Evolutionary conservation across 2,113 vertebrate genomes (phyloP).

Genomic region (Miniopterus natalensis): DNA sequence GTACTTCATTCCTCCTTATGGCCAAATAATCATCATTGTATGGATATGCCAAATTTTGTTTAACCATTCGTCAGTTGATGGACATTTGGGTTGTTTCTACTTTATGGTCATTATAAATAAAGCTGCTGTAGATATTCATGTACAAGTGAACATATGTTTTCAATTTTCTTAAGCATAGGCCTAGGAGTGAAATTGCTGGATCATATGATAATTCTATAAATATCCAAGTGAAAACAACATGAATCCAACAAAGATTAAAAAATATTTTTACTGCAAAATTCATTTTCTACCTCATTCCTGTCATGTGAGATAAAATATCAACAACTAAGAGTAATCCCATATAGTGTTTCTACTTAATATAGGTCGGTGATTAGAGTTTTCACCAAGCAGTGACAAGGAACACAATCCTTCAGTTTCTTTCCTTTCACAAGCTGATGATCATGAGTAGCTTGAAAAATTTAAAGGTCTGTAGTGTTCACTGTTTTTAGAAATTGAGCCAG

Average conservation of each 20-base stretch:
- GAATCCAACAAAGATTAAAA: neutral
- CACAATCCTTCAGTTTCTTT: neutral
- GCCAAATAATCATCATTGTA: neutral
- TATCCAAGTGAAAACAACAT: neutral
- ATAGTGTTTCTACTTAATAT: neutral
- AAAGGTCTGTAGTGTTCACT: neutral
- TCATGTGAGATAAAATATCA: neutral
- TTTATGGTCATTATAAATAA: conserved; percentile 2
- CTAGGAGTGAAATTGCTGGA: neutral
- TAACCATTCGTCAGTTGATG: neutral
- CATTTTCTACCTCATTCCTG: neutral
- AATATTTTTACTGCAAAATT: conserved; percentile 2
- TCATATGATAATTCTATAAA: neutral
- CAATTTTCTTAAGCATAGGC: neutral
- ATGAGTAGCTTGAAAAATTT: neutral
- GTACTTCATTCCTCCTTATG: neutral
- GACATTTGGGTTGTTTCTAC: neutral
- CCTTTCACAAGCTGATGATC: neutral
- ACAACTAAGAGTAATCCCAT: neutral
- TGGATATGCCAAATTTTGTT: neutral
- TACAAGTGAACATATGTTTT: neutral
- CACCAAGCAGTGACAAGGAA: neutral
- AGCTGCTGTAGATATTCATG: neutral
- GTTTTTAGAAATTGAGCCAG: conserved; percentile 15
- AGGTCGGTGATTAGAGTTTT: neutral